Percentiles rank a stretch among this genome's conserved stretches.
Evolutionary conservation across 1,140 invertebrate genomes (phyloP).

Genomic region (Adelges cooleyi): DNA sequence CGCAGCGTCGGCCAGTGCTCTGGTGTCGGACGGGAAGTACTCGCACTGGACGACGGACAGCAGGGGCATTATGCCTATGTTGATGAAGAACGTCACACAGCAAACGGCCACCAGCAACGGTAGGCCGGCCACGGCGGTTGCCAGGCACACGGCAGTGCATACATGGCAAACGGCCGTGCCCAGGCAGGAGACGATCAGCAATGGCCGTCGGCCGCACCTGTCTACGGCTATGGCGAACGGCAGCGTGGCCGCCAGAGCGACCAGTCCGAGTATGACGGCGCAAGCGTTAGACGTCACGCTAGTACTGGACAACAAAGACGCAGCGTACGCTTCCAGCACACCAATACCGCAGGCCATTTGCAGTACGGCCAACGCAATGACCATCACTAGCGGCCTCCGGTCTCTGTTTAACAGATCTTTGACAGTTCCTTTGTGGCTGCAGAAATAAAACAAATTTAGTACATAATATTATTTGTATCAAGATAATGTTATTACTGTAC

Average conservation of each 20-base stretch:
- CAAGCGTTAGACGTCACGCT: constrained; percentile 42
- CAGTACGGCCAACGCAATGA: constrained; percentile 52
- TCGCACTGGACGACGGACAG: constrained; percentile 31
- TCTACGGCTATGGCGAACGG: constrained; percentile 56
- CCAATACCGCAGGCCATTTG: constrained; percentile 68
- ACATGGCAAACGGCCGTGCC: constrained; percentile 42
- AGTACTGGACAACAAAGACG: constrained; percentile 54
- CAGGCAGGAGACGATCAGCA: constrained; percentile 50
- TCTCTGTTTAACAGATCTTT: constrained; percentile 40
- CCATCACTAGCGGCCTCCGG: constrained; percentile 50
- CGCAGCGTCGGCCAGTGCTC: constrained; percentile 31
- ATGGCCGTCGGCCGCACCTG: constrained; percentile 52
- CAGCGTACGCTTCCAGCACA: constrained; percentile 59
- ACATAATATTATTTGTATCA: no score
- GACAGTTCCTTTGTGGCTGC: neutral
- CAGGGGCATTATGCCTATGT: constrained; percentile 28
- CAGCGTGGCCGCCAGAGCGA: constrained; percentile 53
- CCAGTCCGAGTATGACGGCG: constrained; percentile 52
- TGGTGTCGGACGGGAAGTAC: constrained; percentile 31
- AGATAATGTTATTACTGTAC: no score
- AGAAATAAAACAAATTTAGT: no score
- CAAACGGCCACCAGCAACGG: constrained; percentile 4
- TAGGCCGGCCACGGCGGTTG: neutral
- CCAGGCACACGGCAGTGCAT: constrained; percentile 32
- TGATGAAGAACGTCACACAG: constrained; percentile 25